Percentiles rank a stretch among this genome's conserved stretches.
phyloP scores from a whole-genome alignment of 2,113 vertebrate genomes.

The Corythoichthys haematopterus region DNA sequence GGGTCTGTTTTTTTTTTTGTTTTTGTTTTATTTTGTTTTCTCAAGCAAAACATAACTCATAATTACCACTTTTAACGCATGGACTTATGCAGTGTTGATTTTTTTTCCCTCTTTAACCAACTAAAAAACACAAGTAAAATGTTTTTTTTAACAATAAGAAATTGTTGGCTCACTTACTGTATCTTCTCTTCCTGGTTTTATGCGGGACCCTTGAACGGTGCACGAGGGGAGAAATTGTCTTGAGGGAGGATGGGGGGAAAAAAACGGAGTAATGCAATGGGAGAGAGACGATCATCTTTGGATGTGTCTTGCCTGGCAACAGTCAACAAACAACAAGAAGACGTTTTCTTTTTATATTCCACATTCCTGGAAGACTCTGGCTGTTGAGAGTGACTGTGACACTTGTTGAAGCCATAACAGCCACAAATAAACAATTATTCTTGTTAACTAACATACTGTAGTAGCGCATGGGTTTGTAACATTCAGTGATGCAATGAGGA shows the following conservation, averaged over 20 bases:
- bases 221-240: slow-evolving; percentile 44
- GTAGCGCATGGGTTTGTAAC: slow-evolving; percentile 72
- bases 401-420: slow-evolving; percentile 64
- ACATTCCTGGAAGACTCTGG: slow-evolving; percentile 46
- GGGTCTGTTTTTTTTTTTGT: slow-evolving; percentile 62
- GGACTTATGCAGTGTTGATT: slow-evolving; percentile 64
- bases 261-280: slow-evolving; percentile 28
- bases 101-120: slow-evolving; percentile 25
- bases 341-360: slow-evolving; percentile 38
- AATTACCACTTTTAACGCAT: slow-evolving; percentile 75
- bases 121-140: not conserved
- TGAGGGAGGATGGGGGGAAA: slow-evolving; percentile 63
- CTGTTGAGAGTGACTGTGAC: slow-evolving; percentile 38
- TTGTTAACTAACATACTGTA: slow-evolving; percentile 56
- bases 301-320: slow-evolving; percentile 43
- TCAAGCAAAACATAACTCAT: slow-evolving; percentile 60
- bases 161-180: slow-evolving; percentile 33
- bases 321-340: slow-evolving; percentile 32
- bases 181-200: slow-evolving; percentile 18
- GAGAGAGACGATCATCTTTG: slow-evolving; percentile 25
- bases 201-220: slow-evolving; percentile 39
- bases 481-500: slow-evolving; percentile 59
- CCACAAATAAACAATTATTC: slow-evolving; percentile 44
- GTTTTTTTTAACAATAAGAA: not conserved
- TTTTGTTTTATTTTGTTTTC: slow-evolving; percentile 58